Evolutionary conservation across 2,888 invertebrate genomes (phyloP), one percentile per base, ranked within the genome.

Genomic region (Andrena marginata): DNA sequence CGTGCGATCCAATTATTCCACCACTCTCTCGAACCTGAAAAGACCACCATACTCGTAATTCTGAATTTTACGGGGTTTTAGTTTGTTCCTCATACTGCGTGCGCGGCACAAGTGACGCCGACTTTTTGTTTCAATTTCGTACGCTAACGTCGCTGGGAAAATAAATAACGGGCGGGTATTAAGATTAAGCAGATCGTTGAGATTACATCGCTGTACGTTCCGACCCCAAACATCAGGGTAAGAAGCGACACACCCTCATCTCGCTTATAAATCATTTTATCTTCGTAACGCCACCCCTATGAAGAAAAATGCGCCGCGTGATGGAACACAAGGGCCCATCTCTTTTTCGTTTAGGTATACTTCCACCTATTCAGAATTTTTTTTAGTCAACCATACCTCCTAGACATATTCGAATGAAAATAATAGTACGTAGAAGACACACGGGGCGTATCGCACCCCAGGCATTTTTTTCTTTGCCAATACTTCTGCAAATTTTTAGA

Each of bases 241-340:
- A 59, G 54, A 51, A 72, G 63, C 77, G 72, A 72, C 72, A 68
- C 65, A 69, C 74, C 70, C 78, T 73, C 64, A 26, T 74, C 68
- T 65, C 60, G 63, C 72, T 72, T 80, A 80, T 84, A 84, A 84
- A 85, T 84, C 77, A 80, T 84, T 80, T 78, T 78, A 78, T 76
- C 80, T 48, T 74, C 70, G 64, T 78, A 59, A 80, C 51, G 63
- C 51, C 13, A 49, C 70, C 65, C 56, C 49, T 67, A 79, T 71
- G 79, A 79, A 73, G 74, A 79, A 80, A 82, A 69, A 77, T 81
- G 73, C 31, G 62, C 65, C 33, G 16, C 33, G 62, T 35, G 62
- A 42, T 6, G 48, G 60, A 69, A 71, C 33, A 70, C 60, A 63
- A 60, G 56, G 33, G 69, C 10, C 29, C 64, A 54, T 56, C 64